Base-by-base conservation (phyloP, 2,113 vertebrate genomes). In the Chascanopsetta lugubris region DNA sequence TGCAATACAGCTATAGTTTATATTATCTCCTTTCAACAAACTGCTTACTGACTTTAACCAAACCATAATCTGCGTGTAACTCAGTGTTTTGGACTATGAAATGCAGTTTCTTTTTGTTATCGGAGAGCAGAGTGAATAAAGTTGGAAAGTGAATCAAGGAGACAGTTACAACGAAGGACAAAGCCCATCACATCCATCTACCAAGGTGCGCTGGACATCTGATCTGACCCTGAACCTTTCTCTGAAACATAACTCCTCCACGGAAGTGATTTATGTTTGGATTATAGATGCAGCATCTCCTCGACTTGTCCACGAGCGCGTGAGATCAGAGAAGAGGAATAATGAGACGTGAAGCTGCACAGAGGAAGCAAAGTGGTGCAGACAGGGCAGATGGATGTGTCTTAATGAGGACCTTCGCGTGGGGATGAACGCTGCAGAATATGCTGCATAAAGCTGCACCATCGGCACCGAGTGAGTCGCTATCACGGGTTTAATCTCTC, bases 381-480 rank as follows among this genome's bases (percentile, higher is more conserved):
- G n/a, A n/a, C n/a, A n/a, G n/a, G 60, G 55, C 43, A 30, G 61
- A 80, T 65, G 64, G 51, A 75, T 85, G 60, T 60, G 61, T 72
- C 49, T 69, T 64, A 61, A 75, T 73, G 46, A 56, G 61, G 30
- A 34, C 24, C 47, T 48, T 66, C 38, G 57, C 32, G 48, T 8
- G 26, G 69, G 54, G 48, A 48, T 24, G 46, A 47, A 49, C 21
- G 66, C 21, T 32, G 38, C 49, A 43, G 6, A 66, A 46, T 11
- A 54, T 62, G 29, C 48, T 34, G 58, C 15, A 15, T 38, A 15
- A 15, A 13, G 34, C 34, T 38, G 34, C 34, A 15, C 12, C 34
- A 38, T 38, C 15, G 34, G 34, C 13, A 13, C 15, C 15, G 34
- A 13, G 48, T 40, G 26, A 18, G 47, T 67, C 55, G 18, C 12